Base-by-base conservation (phyloP, 2,888 invertebrate genomes). In the Sericinus montela region DNA sequence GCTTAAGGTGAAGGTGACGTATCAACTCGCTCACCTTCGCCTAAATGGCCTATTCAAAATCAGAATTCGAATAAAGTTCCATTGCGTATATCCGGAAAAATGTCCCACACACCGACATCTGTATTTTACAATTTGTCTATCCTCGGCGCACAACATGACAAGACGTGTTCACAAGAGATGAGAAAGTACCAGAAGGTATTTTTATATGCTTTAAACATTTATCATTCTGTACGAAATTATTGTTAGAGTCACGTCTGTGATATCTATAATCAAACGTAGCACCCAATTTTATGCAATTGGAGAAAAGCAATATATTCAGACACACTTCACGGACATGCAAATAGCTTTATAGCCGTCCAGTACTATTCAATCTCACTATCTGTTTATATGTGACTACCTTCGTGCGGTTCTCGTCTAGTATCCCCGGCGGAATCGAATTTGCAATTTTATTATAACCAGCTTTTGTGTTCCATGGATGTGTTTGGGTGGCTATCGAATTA, bases 321-420 rank as follows among this genome's bases (percentile, higher is more conserved):
- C 13, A 1, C 13, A 7, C n/a, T 28, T 5, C 32, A 15, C 30
- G 3, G 16, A 41, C 36, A 32, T 39, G 38, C 15, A 35, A 10
- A 28, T 28, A 39, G 19, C 23, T 8, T 45, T 80, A 75, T 83
- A 85, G 78, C 79, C 59, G 75, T 72, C 76, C 78, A 69, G 75
- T 80, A 74, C 78, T 75, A 83, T 84, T 83, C 78, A 83, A 80
- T 85, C 76, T 78, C 68, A 73, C 75, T 77, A 77, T 82, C 80
- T 75, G 71, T 76, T 83, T 80, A 75, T 83, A 79, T 78, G 75
- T 71, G 82, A 83, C 82, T 77, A 78, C 82, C 81, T 82, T 77
- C 77, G 80, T 76, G 76, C 64, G 80, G 73, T 71, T 67, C 69
- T 73, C 69, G 66, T 59, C 60, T 55, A 60, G 62, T 58, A 57